phyloP scores from a whole-genome alignment of 2,797 vertebrate species.

The Allobates femoralis region DNA sequence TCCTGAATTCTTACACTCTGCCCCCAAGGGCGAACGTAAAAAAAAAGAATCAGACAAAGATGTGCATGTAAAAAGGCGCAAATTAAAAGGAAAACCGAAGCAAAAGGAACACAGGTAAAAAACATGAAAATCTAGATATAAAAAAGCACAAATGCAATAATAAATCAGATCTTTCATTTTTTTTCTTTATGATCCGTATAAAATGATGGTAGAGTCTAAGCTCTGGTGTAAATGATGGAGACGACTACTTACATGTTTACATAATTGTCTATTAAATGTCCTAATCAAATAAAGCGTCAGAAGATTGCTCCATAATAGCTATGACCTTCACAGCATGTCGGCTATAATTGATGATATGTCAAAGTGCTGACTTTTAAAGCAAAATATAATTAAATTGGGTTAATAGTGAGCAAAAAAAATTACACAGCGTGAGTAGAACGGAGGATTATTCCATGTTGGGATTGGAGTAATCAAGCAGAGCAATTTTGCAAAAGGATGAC shows the following conservation, averaged over 20 bases:
- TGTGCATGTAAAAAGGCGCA: no score
- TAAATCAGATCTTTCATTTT: not conserved
- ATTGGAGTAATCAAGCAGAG: slow-evolving; percentile 26
- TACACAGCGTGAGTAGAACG: not conserved
- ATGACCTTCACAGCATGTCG: slow-evolving; percentile 48
- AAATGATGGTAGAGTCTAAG: not conserved
- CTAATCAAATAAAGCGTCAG: slow-evolving; percentile 38
- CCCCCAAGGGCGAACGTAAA: no score
- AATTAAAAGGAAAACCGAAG: no score
- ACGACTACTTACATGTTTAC: slow-evolving; percentile 13
- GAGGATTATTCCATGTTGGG: slow-evolving; percentile 35
- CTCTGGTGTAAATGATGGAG: not conserved
- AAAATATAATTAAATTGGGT: slow-evolving; percentile 47
- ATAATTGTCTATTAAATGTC: slow-evolving; percentile 50
- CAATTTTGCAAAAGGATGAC: slow-evolving; percentile 11
- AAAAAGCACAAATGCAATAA: no score
- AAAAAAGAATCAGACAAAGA: no score
- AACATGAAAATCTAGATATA: no score
- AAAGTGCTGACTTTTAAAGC: slow-evolving; percentile 27
- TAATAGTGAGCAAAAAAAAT: not conserved
- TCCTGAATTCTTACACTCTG: no score
- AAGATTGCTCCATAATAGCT: slow-evolving; percentile 43
- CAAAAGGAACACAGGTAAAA: no score
- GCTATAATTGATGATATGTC: slow-evolving; percentile 42
- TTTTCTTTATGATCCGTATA: not conserved